A percentile compares a stretch with the other conserved stretches of the same genome.
Evolutionary conservation across 2,113 vertebrate genomes (phyloP).

Genomic region (Leucosticte australis): DNA sequence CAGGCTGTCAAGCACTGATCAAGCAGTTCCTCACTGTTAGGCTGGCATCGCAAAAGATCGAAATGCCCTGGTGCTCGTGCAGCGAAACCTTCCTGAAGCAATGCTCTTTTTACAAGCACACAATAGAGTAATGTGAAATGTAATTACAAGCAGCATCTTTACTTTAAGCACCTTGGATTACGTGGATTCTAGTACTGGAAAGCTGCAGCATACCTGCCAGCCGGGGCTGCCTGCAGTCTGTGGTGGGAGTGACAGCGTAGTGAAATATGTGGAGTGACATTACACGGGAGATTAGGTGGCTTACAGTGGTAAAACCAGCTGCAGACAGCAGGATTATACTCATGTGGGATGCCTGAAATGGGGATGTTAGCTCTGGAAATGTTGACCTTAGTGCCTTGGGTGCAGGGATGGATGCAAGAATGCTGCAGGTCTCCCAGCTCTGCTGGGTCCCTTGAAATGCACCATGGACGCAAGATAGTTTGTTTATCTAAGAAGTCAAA

Average conservation of each 20-base stretch:
- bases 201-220: not conserved
- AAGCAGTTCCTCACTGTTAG: not conserved
- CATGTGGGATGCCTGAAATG: not conserved
- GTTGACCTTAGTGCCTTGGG: not conserved
- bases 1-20: slow-evolving; percentile 9
- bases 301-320: not conserved
- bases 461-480: not conserved
- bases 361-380: not conserved
- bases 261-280: not conserved
- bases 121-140: not conserved
- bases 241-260: not conserved
- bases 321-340: not conserved
- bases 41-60: not conserved
- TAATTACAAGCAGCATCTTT: not conserved
- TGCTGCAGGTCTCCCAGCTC: not conserved
- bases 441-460: not conserved
- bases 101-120: not conserved
- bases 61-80: not conserved
- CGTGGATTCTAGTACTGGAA: not conserved
- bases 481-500: not conserved
- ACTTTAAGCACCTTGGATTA: not conserved
- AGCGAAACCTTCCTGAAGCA: not conserved
- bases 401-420: not conserved
- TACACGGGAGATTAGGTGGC: not conserved
- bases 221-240: not conserved